Percentiles rank a stretch among this genome's conserved stretches.
These are phyloP conservation scores for Epizoanthus stellaris DNA, from an alignment of 92 coral and sea anemone species.

Conservation along the genomic window DNA sequence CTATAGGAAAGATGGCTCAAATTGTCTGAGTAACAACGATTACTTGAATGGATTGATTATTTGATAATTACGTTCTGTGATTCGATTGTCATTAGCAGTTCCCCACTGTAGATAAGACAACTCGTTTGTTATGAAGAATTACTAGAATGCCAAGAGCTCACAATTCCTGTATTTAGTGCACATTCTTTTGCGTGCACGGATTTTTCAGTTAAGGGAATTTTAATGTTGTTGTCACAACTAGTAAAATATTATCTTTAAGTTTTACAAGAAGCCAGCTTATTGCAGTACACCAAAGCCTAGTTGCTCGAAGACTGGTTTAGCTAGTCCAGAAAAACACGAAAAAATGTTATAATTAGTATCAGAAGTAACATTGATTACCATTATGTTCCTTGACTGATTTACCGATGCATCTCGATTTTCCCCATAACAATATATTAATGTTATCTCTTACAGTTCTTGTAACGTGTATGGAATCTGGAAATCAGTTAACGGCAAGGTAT, in stretches of 20 bases:
- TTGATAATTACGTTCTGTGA: too few species aligned
- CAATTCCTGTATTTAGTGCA: constrained; percentile 18
- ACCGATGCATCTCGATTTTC: background rate
- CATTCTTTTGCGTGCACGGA: constrained; percentile 32
- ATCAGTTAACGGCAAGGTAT: constrained; percentile 31
- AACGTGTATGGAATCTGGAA: constrained; percentile 16
- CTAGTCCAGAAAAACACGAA: too few species aligned
- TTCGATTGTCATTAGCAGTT: too few species aligned
- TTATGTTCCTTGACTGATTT: background rate
- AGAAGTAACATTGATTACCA: too few species aligned
- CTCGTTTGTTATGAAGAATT: constrained; percentile 5
- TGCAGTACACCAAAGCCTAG: too few species aligned
- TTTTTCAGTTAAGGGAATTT: background rate
- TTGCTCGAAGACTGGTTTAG: too few species aligned
- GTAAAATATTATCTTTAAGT: background rate
- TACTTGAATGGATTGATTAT: too few species aligned
- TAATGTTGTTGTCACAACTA: background rate
- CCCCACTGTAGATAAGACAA: background rate
- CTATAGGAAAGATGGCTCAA: too few species aligned
- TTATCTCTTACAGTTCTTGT: constrained; percentile 18
- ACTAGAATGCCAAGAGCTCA: background rate
- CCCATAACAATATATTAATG: background rate
- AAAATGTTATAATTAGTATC: too few species aligned
- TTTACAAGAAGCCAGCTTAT: background rate
- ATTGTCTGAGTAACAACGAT: too few species aligned